Base-by-base conservation (phyloP, 64 coral and sea anemone genomes). In the Platygyra sinensis region DNA sequence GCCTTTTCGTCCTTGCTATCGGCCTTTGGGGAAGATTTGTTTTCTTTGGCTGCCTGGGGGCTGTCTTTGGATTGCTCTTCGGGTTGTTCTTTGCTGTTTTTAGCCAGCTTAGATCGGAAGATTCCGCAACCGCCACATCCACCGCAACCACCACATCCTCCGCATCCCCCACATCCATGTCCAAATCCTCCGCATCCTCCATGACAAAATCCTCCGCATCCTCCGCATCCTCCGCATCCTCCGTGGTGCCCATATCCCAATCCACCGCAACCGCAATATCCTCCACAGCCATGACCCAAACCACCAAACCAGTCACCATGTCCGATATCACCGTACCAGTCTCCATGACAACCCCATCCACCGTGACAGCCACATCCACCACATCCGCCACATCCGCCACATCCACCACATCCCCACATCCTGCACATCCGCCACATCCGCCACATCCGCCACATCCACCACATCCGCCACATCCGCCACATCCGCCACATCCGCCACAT, bases 121-220 rank as follows among this genome's bases (percentile, higher is more conserved):
- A 78, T n/a, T 14, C 76, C 75, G 22, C 75, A 77, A 10, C 79
- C 80, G 46, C 80, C 88, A 10, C 62, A 72, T 33, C 50, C 80
- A 19, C n/a, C n/a, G n/a, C n/a, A n/a, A n/a, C n/a, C n/a, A n/a
- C n/a, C n/a, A n/a, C n/a, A n/a, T n/a, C n/a, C n/a, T n/a, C 80
- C 50, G 19, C 73, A 52, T 9, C 82, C 82, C 60, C 85, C 63
- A 11, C 52, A 54, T 30, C 88, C 80, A 82, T 90, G 80, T 24
- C 88, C 93, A 46, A 74, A 82, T 72, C 88, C 93, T 72, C 89
- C 87, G 52, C 87, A 82, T 5, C 24, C 78, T 25, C 87, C 57
- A 76, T 89, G 87, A 27, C 92, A 87, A 20, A n/a, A n/a, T n/a
- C n/a, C n/a, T n/a, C n/a, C n/a, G n/a, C n/a, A n/a, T n/a, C n/a